Conservation (phyloP, 2,888 invertebrate genomes). For the Drosophila neutralis region DNA sequence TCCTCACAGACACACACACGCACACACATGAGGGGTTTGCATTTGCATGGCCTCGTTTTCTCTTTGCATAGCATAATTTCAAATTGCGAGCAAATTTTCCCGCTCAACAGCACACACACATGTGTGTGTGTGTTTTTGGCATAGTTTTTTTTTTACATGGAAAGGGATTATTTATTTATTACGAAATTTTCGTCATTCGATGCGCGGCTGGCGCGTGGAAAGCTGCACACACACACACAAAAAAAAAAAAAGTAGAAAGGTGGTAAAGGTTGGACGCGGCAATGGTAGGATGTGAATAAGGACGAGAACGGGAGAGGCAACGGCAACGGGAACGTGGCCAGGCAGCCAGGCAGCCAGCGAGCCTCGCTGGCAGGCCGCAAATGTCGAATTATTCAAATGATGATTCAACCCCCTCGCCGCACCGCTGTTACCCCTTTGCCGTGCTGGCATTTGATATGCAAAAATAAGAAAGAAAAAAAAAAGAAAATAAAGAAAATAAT, state of each 20-base stretch:
- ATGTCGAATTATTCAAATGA: constrained; percentile 79
- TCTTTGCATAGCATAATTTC: constrained; percentile 62
- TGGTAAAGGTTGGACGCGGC: constrained; percentile 27
- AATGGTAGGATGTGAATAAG: constrained; percentile 32
- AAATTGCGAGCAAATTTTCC: constrained; percentile 79
- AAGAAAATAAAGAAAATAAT: constrained; percentile 1
- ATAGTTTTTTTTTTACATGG: constrained; percentile 72
- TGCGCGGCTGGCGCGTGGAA: constrained; percentile 77
- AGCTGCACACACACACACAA: constrained; percentile 56
- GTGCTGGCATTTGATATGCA: constrained; percentile 70
- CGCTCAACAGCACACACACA: constrained; percentile 42
- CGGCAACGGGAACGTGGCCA: constrained; percentile 9
- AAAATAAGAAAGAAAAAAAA: constrained; percentile 24
- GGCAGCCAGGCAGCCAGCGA: constrained; percentile 21
- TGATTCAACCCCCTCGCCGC: constrained; percentile 74
- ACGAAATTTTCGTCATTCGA: constrained; percentile 80
- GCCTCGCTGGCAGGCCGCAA: constrained; percentile 66
- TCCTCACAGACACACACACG: background rate
- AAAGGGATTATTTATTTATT: constrained; percentile 79
- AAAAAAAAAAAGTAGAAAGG: constrained; percentile 27
- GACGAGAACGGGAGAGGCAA: constrained; percentile 6
- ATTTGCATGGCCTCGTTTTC: constrained; percentile 76
- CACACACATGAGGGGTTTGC: constrained; percentile 68
- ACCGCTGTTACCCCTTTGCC: constrained; percentile 45
- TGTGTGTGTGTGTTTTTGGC: constrained; percentile 46